Conservation (phyloP, 1,140 invertebrate genomes). For the Drosophila sp. region DNA sequence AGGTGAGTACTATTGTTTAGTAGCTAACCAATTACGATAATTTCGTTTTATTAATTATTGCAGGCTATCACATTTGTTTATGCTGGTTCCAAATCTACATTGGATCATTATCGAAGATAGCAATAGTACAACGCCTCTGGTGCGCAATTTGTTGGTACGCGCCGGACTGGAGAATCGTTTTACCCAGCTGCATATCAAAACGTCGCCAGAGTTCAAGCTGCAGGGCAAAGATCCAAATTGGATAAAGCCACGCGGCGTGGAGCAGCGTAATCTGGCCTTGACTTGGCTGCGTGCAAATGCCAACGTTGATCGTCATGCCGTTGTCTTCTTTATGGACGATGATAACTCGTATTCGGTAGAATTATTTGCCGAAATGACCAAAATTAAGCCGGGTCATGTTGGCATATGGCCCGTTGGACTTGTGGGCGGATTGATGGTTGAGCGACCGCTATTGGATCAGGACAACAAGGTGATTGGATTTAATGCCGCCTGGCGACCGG, state of each 20-base stretch:
- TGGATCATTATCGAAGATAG: constrained; percentile 98
- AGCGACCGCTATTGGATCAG: constrained; percentile 90
- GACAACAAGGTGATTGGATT: constrained; percentile 92
- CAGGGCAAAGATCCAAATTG: constrained; percentile 91
- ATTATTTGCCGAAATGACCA: constrained; percentile 89
- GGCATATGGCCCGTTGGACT: constrained; percentile 99
- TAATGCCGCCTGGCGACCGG: constrained; percentile 93
- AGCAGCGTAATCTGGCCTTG: constrained; percentile 96
- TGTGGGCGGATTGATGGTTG: constrained; percentile 95
- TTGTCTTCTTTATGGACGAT: constrained; percentile 99
- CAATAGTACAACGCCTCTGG: constrained; percentile 89
- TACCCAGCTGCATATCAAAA: constrained; percentile 81
- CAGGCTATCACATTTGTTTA: constrained; percentile 95
- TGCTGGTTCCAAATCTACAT: constrained; percentile 94
- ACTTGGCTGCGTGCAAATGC: constrained; percentile 92
- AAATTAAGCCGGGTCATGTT: constrained; percentile 90
- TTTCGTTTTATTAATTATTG: background rate
- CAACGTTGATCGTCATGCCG: constrained; percentile 87
- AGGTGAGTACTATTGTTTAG: constrained; percentile 85
- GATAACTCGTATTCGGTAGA: constrained; percentile 94
- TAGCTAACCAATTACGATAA: background rate
- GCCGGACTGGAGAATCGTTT: constrained; percentile 84
- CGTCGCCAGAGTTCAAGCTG: constrained; percentile 89
- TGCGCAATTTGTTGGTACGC: constrained; percentile 91
- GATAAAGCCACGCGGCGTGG: constrained; percentile 96